Percentiles rank a stretch among this genome's conserved stretches.
Conservation (phyloP, 2,113 vertebrate genomes). For the Megaleporinus macrocephalus region DNA sequence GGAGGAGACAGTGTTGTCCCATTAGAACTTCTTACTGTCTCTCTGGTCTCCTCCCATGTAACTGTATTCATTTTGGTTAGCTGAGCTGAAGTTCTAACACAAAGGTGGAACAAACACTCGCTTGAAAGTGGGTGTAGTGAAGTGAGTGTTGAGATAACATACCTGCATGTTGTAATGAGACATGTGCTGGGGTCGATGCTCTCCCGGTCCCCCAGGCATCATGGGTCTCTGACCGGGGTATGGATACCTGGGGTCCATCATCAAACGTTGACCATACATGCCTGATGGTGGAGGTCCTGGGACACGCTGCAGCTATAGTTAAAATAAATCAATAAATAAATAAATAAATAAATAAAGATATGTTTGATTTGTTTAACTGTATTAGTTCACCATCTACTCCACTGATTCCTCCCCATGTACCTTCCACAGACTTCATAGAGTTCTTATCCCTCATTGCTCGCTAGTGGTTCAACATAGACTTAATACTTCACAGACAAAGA, state of each 20-base stretch:
- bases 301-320: conserved; percentile 69
- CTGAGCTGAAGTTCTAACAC: no score
- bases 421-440: no score
- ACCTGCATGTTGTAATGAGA: conserved; percentile 88
- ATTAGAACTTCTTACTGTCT: no score
- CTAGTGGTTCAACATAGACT: no score
- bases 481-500: no score
- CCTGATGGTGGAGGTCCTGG: conserved; percentile 75
- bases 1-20: no score
- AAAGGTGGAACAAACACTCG: no score
- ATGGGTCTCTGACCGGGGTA: conserved; percentile 78
- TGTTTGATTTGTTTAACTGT: background rate
- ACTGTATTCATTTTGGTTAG: no score
- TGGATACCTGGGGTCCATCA: conserved; percentile 78
- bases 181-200: conserved; percentile 78
- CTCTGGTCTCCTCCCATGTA: no score
- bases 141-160: conserved; percentile 1
- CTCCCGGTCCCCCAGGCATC: conserved; percentile 77
- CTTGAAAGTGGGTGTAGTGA: no score
- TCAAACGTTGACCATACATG: conserved; percentile 79
- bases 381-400: background rate
- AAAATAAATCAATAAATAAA: background rate
- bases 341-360: background rate
- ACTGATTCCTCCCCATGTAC: no score
- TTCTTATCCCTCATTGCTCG: no score